Evolutionary conservation across 2,888 invertebrate genomes (phyloP).

Genomic region (Bhutanitis thaidina): DNA sequence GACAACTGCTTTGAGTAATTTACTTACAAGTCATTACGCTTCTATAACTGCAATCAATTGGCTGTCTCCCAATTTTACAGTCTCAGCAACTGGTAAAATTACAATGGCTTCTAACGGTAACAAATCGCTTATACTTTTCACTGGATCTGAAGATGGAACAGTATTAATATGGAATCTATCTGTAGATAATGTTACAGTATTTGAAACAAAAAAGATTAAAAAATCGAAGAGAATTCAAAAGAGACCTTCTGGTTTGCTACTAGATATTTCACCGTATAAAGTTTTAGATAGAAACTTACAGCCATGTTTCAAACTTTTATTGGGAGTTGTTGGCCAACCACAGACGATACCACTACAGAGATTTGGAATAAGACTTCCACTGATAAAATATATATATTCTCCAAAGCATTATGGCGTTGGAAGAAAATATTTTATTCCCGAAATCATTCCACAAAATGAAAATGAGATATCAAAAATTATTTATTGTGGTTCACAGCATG

Average conservation of each 20-base stretch:
- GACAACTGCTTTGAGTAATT: slow-evolving; percentile 81
- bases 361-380: slow-evolving; percentile 56
- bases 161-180: slow-evolving; percentile 87
- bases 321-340: slow-evolving; percentile 64
- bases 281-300: slow-evolving; percentile 80
- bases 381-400: slow-evolving; percentile 49
- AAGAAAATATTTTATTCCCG: slow-evolving; percentile 60
- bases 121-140: slow-evolving; percentile 81
- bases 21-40: slow-evolving; percentile 81
- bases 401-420: slow-evolving; percentile 50
- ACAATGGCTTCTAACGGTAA: slow-evolving; percentile 42
- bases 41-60: slow-evolving; percentile 84
- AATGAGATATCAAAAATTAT: slow-evolving; percentile 47
- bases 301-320: slow-evolving; percentile 80
- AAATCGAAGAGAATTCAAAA: slow-evolving; percentile 66
- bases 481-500: slow-evolving; percentile 64
- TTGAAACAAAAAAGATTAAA: slow-evolving; percentile 57
- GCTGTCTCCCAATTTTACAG: slow-evolving; percentile 81
- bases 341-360: slow-evolving; percentile 62
- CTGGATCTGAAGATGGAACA: slow-evolving; percentile 83
- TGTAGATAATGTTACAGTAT: slow-evolving; percentile 52
- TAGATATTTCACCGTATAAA: slow-evolving; percentile 81
- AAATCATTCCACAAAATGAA: slow-evolving; percentile 48
- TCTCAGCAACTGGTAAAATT: slow-evolving; percentile 81
- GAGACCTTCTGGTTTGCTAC: slow-evolving; percentile 79